These are phyloP conservation scores for Ictidomys tridecemlineatus DNA, from an alignment of 2,113 vertebrate species.

Conservation along the genomic window DNA sequence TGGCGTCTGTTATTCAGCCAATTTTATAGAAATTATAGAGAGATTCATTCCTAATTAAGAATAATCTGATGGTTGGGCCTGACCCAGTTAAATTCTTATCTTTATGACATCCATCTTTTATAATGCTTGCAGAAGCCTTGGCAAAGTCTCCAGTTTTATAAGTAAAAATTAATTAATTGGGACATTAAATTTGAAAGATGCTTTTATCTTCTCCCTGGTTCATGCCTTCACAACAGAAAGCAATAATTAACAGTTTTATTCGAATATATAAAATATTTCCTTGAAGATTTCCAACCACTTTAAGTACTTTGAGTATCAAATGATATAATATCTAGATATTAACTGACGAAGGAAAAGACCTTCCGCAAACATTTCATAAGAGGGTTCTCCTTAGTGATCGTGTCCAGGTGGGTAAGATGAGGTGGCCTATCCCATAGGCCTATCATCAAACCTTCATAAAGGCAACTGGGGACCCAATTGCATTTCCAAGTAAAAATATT, in stretches of 20 bases:
- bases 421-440: background rate
- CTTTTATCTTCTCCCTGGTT: slow-evolving; percentile 83
- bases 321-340: slow-evolving; percentile 24
- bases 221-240: slow-evolving; percentile 83
- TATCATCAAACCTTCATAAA: background rate
- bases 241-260: slow-evolving; percentile 82
- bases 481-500: background rate
- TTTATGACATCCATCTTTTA: slow-evolving; percentile 84
- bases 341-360: background rate
- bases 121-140: slow-evolving; percentile 80
- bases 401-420: background rate
- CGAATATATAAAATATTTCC: slow-evolving; percentile 79
- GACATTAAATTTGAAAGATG: slow-evolving; percentile 84
- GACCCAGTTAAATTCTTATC: slow-evolving; percentile 85
- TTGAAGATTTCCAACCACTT: slow-evolving; percentile 71
- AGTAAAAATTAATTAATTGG: slow-evolving; percentile 86
- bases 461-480: background rate
- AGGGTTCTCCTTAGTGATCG: background rate
- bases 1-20: slow-evolving; percentile 78
- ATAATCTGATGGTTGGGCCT: slow-evolving; percentile 80
- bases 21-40: slow-evolving; percentile 83
- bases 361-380: slow-evolving; percentile 8
- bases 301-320: slow-evolving; percentile 63
- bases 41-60: slow-evolving; percentile 84
- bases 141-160: slow-evolving; percentile 77